phyloP scores from a whole-genome alignment of 2,113 vertebrate genomes.

The Lagenorhynchus albirostris region DNA sequence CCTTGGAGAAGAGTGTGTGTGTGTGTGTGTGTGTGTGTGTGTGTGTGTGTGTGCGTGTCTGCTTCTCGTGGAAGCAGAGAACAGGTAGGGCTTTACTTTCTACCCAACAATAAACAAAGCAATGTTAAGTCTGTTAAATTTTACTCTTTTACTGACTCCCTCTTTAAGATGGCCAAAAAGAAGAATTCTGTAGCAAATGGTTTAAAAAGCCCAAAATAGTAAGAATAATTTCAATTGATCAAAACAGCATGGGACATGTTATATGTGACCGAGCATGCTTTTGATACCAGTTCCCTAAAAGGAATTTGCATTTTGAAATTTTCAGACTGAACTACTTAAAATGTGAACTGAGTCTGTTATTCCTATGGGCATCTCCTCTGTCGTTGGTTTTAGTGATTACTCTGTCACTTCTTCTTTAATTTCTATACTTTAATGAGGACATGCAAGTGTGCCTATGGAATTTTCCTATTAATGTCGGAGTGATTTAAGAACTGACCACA shows the following conservation, averaged over 20 bases:
- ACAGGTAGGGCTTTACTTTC: background rate
- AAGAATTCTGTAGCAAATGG: constrained; percentile 1
- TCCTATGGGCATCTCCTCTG: background rate
- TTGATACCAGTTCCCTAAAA: constrained; percentile 1
- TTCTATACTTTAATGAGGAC: constrained; percentile 40
- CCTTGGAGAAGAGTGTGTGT: background rate
- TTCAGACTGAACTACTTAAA: background rate
- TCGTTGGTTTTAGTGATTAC: background rate
- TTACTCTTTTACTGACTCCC: background rate
- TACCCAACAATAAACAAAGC: background rate
- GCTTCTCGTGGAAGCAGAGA: fast-evolving
- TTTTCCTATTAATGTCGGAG: constrained; percentile 34
- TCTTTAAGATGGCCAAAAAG: background rate
- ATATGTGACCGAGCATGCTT: background rate
- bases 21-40: background rate
- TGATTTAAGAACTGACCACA: constrained; percentile 34
- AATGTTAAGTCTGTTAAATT: background rate
- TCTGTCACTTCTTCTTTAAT: constrained; percentile 34
- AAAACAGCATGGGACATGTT: background rate
- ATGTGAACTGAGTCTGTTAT: background rate
- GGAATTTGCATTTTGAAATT: constrained; percentile 35
- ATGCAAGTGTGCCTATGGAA: background rate
- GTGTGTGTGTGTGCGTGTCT: background rate
- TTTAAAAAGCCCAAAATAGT: background rate
- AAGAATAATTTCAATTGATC: constrained; percentile 34